Percentiles rank a stretch among this genome's conserved stretches.
phyloP scores from a whole-genome alignment of 2,113 vertebrate genomes.

The Corydoras sp. region DNA sequence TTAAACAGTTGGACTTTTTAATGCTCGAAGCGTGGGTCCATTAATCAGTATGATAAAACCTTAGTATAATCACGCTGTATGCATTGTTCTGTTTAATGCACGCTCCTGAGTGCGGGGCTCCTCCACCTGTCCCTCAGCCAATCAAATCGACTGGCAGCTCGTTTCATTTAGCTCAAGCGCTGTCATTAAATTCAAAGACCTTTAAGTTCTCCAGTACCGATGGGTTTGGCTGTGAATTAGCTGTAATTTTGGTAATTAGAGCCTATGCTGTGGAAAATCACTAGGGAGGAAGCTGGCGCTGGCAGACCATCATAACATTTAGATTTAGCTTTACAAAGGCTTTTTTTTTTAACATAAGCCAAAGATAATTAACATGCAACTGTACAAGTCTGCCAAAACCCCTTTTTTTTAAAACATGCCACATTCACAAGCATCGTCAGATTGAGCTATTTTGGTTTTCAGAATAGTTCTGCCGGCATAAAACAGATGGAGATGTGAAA shows the following conservation, averaged over 20 bases:
- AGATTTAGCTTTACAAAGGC: background rate
- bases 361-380: background rate
- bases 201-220: background rate
- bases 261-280: background rate
- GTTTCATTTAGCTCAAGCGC: background rate
- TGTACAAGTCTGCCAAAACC: background rate
- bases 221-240: background rate
- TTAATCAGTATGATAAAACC: background rate
- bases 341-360: too few species aligned
- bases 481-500: background rate
- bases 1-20: too few species aligned
- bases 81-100: background rate
- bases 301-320: background rate
- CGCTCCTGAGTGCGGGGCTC: background rate
- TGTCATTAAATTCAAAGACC: background rate
- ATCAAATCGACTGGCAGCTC: background rate
- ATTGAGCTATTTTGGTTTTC: background rate
- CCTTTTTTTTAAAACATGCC: too few species aligned
- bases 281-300: background rate
- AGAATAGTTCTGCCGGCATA: background rate
- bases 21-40: too few species aligned
- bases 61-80: background rate
- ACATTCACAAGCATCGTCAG: too few species aligned
- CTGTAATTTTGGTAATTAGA: slow-evolving; percentile 10
- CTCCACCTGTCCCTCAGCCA: background rate